Conservation (phyloP, 2,113 vertebrate genomes). For the Anthoscopus minutus region DNA sequence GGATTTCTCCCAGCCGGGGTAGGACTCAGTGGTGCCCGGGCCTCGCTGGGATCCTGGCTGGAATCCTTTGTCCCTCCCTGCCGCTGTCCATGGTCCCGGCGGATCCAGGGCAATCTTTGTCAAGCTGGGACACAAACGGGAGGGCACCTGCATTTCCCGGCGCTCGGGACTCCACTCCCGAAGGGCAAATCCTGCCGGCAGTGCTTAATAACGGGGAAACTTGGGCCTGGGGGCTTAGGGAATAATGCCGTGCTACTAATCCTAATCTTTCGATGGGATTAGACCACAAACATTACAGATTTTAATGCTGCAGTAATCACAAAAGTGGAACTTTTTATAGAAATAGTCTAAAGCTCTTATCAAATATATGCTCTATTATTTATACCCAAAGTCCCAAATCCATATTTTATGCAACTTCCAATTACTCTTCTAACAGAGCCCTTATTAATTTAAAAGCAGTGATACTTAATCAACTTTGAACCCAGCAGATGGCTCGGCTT, state of each 20-base stretch:
- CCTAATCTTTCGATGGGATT: constrained; percentile 13
- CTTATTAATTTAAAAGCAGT: constrained; percentile 43
- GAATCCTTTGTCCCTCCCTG: not conserved
- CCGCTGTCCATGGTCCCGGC: not conserved
- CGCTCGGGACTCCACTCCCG: not conserved
- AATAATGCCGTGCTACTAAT: not conserved
- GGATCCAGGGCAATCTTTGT: not conserved
- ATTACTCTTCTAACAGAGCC: not conserved
- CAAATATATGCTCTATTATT: constrained; percentile 4
- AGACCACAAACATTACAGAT: not conserved
- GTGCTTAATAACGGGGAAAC: not conserved
- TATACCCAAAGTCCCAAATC: not conserved
- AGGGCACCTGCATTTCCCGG: not conserved
- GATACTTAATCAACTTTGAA: not conserved
- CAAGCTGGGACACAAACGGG: not conserved
- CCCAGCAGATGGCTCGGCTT: not conserved
- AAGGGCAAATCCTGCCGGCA: not conserved
- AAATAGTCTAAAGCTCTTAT: constrained; percentile 2
- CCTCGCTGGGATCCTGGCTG: rapidly evolving
- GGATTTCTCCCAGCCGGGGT: not conserved
- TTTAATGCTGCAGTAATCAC: constrained; percentile 1
- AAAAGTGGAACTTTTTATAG: not conserved
- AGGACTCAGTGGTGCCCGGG: rapidly evolving
- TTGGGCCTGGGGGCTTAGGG: not conserved
- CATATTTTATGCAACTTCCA: constrained; percentile 38